These are phyloP conservation scores for Hippasteria phrygiana DNA, from an alignment of 53 echinoderm and acorn worm genomes.

Conservation along the genomic window DNA sequence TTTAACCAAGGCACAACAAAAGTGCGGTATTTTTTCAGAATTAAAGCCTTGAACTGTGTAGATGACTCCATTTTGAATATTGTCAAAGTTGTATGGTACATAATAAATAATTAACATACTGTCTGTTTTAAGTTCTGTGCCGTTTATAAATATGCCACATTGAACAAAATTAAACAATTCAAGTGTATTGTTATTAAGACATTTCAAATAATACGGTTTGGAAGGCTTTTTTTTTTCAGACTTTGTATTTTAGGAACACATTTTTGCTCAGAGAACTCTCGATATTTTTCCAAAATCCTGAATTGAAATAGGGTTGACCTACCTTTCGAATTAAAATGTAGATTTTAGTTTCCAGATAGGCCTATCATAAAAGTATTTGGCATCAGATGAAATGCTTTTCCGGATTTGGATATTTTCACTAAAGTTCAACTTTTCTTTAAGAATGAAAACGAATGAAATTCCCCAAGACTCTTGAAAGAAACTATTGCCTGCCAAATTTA, in stretches of 20 bases:
- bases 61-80: conserved; percentile 13
- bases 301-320: background rate
- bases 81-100: conserved; percentile 9
- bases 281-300: background rate
- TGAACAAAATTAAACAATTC: conserved; percentile 27
- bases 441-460: too few relatives aligned
- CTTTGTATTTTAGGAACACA: conserved; percentile 27
- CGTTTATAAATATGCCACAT: conserved; percentile 39
- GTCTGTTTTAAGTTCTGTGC: conserved; percentile 41
- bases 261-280: background rate
- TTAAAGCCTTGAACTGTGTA: conserved; percentile 38
- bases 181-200: background rate
- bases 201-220: background rate
- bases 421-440: too few relatives aligned
- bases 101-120: conserved; percentile 2
- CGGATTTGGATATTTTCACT: too few relatives aligned
- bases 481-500: too few relatives aligned
- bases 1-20: background rate
- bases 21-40: conserved; percentile 52
- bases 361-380: too few relatives aligned
- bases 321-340: background rate
- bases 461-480: too few relatives aligned
- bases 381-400: too few relatives aligned
- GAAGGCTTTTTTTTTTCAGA: conserved; percentile 23
- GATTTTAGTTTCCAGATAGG: background rate